Conservation (phyloP, 2,888 invertebrate species). For the Gnatocerus cornutus region DNA sequence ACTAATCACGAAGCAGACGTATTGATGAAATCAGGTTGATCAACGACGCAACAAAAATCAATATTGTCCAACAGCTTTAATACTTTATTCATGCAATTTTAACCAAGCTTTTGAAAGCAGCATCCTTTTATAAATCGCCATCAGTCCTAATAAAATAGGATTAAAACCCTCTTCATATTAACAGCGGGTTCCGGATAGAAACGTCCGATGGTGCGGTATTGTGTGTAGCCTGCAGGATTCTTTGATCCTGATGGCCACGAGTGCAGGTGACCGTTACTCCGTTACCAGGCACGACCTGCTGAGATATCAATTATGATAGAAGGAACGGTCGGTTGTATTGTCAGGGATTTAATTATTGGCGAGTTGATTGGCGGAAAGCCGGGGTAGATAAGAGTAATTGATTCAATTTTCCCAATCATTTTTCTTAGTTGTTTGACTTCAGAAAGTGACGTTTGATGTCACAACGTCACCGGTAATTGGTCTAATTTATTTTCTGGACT, state of each 20-base stretch:
- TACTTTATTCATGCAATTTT: constrained; percentile 54
- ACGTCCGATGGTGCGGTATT: constrained; percentile 9
- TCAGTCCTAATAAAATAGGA: constrained; percentile 56
- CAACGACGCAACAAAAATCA: constrained; percentile 28
- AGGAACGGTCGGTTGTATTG: constrained; percentile 52
- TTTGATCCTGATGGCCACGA: constrained; percentile 52
- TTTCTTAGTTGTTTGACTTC: constrained; percentile 46
- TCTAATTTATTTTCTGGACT: constrained; percentile 38
- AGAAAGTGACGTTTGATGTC: constrained; percentile 46
- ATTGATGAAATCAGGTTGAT: not conserved
- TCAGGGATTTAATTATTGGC: constrained; percentile 57
- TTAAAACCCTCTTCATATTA: constrained; percentile 53
- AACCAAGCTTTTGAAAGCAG: constrained; percentile 54
- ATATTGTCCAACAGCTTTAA: constrained; percentile 45
- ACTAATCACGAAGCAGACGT: not conserved
- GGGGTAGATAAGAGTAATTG: constrained; percentile 54
- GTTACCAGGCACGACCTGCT: constrained; percentile 51
- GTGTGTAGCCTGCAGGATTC: constrained; percentile 35
- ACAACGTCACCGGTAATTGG: constrained; percentile 46
- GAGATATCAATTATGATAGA: constrained; percentile 62
- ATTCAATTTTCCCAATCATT: constrained; percentile 57
- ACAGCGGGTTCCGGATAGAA: constrained; percentile 27
- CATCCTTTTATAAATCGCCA: constrained; percentile 55
- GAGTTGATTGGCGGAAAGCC: constrained; percentile 57
- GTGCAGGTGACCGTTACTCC: constrained; percentile 58